Conservation (phyloP, 2,888 invertebrate species). For the Scrobipalpa atriplicella region DNA sequence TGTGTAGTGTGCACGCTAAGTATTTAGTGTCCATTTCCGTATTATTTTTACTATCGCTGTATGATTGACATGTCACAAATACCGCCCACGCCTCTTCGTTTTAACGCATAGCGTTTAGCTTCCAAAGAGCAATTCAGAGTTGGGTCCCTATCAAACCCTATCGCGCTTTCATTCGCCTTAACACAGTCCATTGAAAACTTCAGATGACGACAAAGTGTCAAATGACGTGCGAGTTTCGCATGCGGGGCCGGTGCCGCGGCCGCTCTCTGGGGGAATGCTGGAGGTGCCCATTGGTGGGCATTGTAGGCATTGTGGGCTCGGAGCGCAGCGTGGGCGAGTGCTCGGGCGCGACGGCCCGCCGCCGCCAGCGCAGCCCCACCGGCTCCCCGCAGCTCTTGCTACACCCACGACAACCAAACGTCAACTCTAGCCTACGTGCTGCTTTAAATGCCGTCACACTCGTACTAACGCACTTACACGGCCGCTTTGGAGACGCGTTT, state of each 20-base stretch:
- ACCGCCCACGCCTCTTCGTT: background rate
- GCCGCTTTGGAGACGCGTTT: background rate
- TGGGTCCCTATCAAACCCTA: too few species aligned
- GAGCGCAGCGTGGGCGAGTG: conserved; percentile 33
- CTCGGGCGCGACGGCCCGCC: conserved; percentile 64
- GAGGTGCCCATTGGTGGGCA: conserved; percentile 32
- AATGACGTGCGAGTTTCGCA: conserved; percentile 48
- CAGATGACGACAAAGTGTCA: conserved; percentile 50
- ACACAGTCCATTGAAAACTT: conserved; percentile 21
- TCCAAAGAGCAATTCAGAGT: background rate
- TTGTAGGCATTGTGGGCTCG: conserved; percentile 31
- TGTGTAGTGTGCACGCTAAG: conserved; percentile 40
- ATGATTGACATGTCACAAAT: background rate
- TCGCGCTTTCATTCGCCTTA: background rate
- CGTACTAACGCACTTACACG: background rate
- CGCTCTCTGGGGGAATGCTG: conserved; percentile 34
- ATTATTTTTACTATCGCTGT: conserved; percentile 33
- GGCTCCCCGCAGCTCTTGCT: conserved; percentile 57
- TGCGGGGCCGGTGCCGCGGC: conserved; percentile 40
- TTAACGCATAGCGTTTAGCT: background rate
- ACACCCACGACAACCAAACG: conserved; percentile 54
- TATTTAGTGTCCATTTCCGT: conserved; percentile 35
- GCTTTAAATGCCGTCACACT: conserved; percentile 7
- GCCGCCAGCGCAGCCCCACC: conserved; percentile 65
- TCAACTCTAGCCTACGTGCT: conserved; percentile 43